phyloP scores from a whole-genome alignment of 1,140 invertebrate species.

The Capitella teleta region DNA sequence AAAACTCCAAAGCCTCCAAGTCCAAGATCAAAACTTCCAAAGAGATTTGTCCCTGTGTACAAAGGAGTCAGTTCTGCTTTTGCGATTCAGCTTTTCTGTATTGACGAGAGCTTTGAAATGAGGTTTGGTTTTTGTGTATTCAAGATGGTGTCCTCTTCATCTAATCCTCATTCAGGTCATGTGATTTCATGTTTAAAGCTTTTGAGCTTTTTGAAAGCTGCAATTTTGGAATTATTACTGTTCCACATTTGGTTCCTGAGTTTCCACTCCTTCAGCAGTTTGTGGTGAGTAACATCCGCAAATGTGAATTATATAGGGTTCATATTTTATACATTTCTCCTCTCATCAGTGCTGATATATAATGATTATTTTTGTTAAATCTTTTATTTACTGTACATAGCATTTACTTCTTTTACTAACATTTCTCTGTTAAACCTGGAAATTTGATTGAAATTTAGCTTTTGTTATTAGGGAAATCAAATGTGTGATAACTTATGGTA shows the following conservation, averaged over 20 bases:
- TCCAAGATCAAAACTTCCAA: conserved; percentile 1
- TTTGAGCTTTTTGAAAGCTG: conserved; percentile 56
- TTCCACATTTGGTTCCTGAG: conserved; percentile 50
- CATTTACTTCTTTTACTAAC: too few relatives aligned
- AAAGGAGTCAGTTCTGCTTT: conserved; percentile 45
- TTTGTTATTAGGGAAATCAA: too few relatives aligned
- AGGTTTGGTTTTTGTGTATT: too few relatives aligned
- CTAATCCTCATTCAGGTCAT: conserved; percentile 23
- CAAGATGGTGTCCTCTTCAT: background rate
- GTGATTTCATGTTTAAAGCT: conserved; percentile 51
- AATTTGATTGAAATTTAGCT: too few relatives aligned
- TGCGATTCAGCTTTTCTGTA: conserved; percentile 54
- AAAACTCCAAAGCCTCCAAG: too few relatives aligned
- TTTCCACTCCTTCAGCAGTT: conserved; percentile 54
- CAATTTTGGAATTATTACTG: conserved; percentile 55
- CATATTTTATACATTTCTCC: too few relatives aligned
- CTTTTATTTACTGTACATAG: too few relatives aligned
- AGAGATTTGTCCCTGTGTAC: conserved; percentile 31
- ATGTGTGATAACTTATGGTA: too few relatives aligned
- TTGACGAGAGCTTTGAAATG: conserved; percentile 51
- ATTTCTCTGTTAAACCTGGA: too few relatives aligned
- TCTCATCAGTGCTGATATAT: too few relatives aligned
- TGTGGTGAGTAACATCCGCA: conserved; percentile 46
- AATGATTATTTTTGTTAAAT: too few relatives aligned
- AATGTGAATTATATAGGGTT: too few relatives aligned